Evolutionary conservation across 1,140 invertebrate species (phyloP), one percentile per base, ranked within the genome.

Genomic region (Monomorium pharaonis): DNA sequence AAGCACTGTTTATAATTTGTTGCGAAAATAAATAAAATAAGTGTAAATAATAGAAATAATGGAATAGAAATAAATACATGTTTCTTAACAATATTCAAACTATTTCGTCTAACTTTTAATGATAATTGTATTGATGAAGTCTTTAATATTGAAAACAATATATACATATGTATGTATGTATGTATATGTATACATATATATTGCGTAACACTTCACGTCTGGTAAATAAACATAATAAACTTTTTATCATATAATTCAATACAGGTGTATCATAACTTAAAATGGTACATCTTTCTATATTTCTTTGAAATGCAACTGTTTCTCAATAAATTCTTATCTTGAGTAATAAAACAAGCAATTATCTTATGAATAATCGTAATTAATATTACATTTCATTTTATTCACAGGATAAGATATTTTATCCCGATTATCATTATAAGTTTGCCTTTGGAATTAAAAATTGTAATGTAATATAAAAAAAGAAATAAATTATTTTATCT

Each of bases 381-480:
- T 85, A 80, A 84, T 84, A 77, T 84, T 70, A 76, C 51, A 56
- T 27, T n/a, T 81, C 12, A n/a, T 81, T 56, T 56, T 47, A 21
- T n/a, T 69, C 18, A 42, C n/a, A 44, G n/a, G 21, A 3, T 51
- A 47, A 69, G 16, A 85, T 58, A 69, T 47, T 9, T 83, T 7
- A 18, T 44, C 12, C 3, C 58, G 18, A 51, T 72, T n/a, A 44
- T 83, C 0, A 16, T 14, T 84, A 18, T 16, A 56, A 87, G 47
- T 67, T 65, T 33, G n/a, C 3, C 14, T 27, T 24, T 37, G 37
- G 69, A 67, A 30, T 51, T 70, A 78, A 16, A 37, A 63, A 37
- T 60, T 0, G 9, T 44, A n/a, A 65, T 80, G 54, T 6, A 21
- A 42, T 56, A n/a, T 24, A 58, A 67, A 3, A n/a, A 44, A 62